Conservation (phyloP, 1,140 invertebrate genomes). For the Pogonomyrmex barbatus region DNA sequence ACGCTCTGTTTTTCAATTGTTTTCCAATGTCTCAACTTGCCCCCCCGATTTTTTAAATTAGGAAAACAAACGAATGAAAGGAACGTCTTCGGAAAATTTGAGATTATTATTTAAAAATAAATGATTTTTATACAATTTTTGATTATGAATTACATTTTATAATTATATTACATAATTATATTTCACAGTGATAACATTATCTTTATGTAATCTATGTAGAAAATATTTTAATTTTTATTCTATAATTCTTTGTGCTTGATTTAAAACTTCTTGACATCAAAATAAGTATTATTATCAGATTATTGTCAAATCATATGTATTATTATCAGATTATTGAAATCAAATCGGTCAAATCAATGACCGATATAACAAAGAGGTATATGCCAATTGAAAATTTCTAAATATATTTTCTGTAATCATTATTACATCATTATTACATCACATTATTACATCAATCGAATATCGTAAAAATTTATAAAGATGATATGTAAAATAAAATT, state of each 20-base stretch:
- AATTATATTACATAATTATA: no score
- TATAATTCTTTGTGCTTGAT: not conserved
- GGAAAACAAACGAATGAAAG: not conserved
- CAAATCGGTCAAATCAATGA: slow-evolving; percentile 6
- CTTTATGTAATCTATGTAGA: not conserved
- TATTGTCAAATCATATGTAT: not conserved
- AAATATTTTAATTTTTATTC: slow-evolving; percentile 8
- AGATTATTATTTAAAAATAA: not conserved
- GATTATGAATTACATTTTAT: not conserved
- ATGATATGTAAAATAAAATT: no score
- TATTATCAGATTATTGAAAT: not conserved
- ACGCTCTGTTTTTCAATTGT: not conserved
- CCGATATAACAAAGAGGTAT: not conserved
- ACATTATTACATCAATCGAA: not conserved
- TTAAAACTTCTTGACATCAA: not conserved
- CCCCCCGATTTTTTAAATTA: not conserved
- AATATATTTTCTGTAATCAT: not conserved
- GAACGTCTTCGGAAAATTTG: not conserved
- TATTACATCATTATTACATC: no score
- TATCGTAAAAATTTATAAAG: not conserved
- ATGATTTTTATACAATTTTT: no score
- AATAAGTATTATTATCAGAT: not conserved
- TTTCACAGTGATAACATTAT: not conserved
- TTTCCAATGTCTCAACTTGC: not conserved
- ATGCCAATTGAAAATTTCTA: not conserved